Evolutionary conservation across 2,888 invertebrate species (phyloP), one percentile per base, ranked within the genome.

Genomic region (Ophion obscuratus): DNA sequence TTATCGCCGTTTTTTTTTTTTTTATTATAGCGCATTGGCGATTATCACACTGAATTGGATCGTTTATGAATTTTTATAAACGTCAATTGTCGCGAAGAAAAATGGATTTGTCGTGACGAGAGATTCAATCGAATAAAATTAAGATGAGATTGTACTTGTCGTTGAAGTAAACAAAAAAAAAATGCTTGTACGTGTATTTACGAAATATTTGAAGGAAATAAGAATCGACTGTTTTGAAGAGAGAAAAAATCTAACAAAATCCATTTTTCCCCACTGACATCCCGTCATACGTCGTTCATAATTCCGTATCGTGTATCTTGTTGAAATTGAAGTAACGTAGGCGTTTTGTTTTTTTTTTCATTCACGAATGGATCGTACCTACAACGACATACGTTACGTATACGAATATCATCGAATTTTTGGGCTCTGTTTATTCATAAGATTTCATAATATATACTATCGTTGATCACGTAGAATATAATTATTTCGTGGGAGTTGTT

Each of bases 291-390:
- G 68, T 83, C 83, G 79, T 80, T 75, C 68, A 79, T 67, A 59
- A 81, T 68, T 81, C 47, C 44, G 66, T 77, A 81, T 78, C 79
- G 80, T 84, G 61, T 75, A 85, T 68, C 67, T 59, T 53, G 57
- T 67, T 79, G 53, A 68, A 71, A 71, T 81, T 81, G 78, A 73
- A 68, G 86, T 86, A 86, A 78, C 68, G 83, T 86, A 86, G 86
- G 86, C 62, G 78, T 81, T 75, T 81, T 64, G 9, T 36, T 47
- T 47, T 74, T 36, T 47, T 47, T 74, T 74, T 74, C 53, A 74
- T 83, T 86, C 47, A 78, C 67, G 86, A 86, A 86, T 86, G 86
- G 81, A 81, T 75, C 68, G 20, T 78, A 73, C 74, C 71, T 77
- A 67, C 44, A 70, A 74, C 57, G 77, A 80, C 83, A 82, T 75